These are phyloP conservation scores for Microtus oregoni DNA, from an alignment of 2,113 vertebrate genomes.

Conservation along the genomic window DNA sequence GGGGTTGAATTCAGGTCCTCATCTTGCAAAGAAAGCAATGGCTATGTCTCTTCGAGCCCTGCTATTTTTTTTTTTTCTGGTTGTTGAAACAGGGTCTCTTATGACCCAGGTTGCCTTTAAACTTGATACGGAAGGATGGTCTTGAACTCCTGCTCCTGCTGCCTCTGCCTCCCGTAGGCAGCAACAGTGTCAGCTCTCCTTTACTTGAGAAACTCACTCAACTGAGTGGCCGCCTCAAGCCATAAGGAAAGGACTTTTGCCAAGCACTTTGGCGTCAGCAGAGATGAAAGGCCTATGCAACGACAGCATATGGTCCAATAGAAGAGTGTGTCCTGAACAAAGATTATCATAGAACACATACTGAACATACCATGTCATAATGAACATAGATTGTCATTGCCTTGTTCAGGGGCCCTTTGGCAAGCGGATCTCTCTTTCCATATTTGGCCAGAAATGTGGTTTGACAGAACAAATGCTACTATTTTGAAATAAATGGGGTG, in stretches of 20 bases:
- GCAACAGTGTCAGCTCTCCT: not conserved
- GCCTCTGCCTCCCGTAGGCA: not conserved
- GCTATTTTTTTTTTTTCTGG: not conserved
- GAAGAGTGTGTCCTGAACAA: not conserved
- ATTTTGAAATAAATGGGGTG: not conserved
- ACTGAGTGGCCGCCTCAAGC: not conserved
- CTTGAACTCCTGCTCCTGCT: not conserved
- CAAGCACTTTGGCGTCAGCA: rapidly evolving
- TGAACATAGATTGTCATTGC: not conserved
- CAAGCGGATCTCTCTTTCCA: not conserved
- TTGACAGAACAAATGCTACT: conserved; percentile 1
- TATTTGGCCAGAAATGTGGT: not conserved
- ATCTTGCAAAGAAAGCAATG: not conserved
- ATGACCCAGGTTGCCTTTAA: not conserved
- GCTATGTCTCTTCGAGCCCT: not conserved
- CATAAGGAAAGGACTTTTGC: not conserved
- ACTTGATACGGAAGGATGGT: not conserved
- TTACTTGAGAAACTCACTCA: not conserved
- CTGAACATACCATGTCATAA: not conserved
- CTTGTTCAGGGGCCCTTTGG: not conserved
- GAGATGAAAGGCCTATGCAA: not conserved
- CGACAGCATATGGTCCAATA: rapidly evolving
- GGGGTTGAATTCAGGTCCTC: not conserved
- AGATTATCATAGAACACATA: not conserved
- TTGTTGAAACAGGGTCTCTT: not conserved